Conservation (phyloP, 2,797 vertebrate genomes). For the Brotula barbata region DNA sequence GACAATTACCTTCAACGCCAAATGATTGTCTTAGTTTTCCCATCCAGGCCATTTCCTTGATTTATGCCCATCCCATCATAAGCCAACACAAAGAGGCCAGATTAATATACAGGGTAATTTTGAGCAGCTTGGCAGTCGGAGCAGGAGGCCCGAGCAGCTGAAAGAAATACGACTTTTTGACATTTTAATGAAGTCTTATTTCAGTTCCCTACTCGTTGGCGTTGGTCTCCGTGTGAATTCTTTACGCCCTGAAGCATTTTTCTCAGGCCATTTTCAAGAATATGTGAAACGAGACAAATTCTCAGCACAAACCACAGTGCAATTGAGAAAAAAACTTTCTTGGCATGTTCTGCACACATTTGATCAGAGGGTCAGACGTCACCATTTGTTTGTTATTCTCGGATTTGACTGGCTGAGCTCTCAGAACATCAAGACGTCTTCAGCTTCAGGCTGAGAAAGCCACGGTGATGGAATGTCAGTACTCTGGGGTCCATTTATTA, state of each 20-base stretch:
- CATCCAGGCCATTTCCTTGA: conserved; percentile 42
- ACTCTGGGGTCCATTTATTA: too few relatives aligned
- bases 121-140: conserved; percentile 17
- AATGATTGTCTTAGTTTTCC: conserved; percentile 59
- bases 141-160: conserved; percentile 40
- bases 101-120: conserved; percentile 27
- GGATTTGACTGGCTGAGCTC: conserved; percentile 8
- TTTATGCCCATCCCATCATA: conserved; percentile 32
- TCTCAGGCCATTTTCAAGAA: conserved; percentile 56
- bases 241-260: conserved; percentile 31
- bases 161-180: conserved; percentile 55
- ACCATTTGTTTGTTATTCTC: conserved; percentile 25
- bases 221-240: conserved; percentile 46
- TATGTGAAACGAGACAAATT: conserved; percentile 56
- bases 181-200: conserved; percentile 44
- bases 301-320: conserved; percentile 18
- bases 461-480: conserved; percentile 63
- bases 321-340: conserved; percentile 26
- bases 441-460: not conserved
- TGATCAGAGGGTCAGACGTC: conserved; percentile 32
- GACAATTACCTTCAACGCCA: too few relatives aligned
- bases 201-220: conserved; percentile 34
- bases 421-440: not conserved
- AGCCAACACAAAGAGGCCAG: conserved; percentile 9
- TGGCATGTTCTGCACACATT: conserved; percentile 24